A percentile compares a stretch with the other conserved stretches of the same genome.
These are phyloP conservation scores for Halcyon badia DNA, from an alignment of 2,797 vertebrate species.

Conservation along the genomic window DNA sequence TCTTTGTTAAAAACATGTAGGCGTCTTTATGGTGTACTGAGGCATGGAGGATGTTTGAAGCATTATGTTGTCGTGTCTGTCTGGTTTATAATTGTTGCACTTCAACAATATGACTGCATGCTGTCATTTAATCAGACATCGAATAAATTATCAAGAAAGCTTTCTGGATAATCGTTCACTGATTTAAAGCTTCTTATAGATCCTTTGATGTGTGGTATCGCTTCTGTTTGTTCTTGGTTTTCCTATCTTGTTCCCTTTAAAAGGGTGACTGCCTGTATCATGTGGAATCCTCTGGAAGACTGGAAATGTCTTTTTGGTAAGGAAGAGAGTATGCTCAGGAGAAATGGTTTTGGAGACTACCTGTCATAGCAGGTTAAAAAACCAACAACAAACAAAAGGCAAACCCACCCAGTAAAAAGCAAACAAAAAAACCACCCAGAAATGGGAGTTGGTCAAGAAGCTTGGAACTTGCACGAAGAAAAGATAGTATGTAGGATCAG, in stretches of 20 bases:
- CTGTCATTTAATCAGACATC: conserved; percentile 57
- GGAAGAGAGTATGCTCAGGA: neutral
- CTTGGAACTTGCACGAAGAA: neutral
- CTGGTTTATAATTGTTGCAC: conserved; percentile 64
- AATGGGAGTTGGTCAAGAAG: neutral
- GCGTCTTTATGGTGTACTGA: conserved; percentile 49
- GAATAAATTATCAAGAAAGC: conserved; percentile 56
- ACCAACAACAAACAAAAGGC: neutral
- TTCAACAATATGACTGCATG: conserved; percentile 58
- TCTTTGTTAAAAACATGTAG: conserved; percentile 49
- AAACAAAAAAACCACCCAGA: neutral
- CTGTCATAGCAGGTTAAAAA: neutral
- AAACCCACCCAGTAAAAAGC: neutral
- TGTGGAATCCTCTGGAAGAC: neutral
- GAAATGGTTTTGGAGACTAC: neutral
- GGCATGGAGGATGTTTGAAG: conserved; percentile 41
- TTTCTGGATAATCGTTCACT: conserved; percentile 30
- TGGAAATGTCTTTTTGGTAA: neutral
- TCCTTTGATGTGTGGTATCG: neutral
- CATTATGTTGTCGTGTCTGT: conserved; percentile 66
- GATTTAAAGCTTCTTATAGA: conserved; percentile 28
- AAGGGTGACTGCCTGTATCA: neutral
- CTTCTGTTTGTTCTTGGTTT: neutral
- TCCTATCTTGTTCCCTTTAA: neutral
- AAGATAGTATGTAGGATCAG: neutral